Evolutionary conservation across 2,113 vertebrate species (phyloP).

Genomic region (Centropus bengalensis): DNA sequence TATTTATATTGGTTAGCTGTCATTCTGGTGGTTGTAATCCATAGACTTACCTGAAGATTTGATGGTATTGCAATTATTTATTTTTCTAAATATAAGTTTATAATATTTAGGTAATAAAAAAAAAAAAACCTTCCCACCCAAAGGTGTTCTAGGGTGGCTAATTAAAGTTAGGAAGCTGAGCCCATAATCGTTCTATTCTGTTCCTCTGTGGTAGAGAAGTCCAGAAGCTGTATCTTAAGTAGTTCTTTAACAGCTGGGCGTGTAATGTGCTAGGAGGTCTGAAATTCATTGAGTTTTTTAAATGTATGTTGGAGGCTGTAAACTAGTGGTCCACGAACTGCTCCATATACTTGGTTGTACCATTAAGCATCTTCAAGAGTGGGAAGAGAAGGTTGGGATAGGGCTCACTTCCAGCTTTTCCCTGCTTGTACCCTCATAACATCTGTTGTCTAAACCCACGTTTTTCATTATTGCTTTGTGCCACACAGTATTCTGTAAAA

Average conservation of each 20-base stretch:
- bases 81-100: neutral
- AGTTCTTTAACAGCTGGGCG: neutral
- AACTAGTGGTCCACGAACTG: neutral
- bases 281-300: neutral
- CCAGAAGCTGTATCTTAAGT: neutral
- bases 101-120: neutral
- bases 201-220: neutral
- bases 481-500: neutral
- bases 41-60: neutral
- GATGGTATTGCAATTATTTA: neutral
- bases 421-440: neutral
- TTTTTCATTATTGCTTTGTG: neutral
- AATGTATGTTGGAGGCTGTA: neutral
- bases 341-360: neutral
- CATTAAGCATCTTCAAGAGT: neutral
- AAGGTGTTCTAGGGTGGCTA: neutral
- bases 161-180: neutral
- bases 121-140: neutral
- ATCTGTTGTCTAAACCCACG: neutral
- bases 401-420: neutral
- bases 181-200: neutral
- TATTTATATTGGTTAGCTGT: neutral
- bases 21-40: neutral
- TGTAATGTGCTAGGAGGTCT: neutral
- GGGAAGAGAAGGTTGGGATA: neutral